phyloP scores from a whole-genome alignment of 2,888 invertebrate genomes.

The Acronicta leporina region DNA sequence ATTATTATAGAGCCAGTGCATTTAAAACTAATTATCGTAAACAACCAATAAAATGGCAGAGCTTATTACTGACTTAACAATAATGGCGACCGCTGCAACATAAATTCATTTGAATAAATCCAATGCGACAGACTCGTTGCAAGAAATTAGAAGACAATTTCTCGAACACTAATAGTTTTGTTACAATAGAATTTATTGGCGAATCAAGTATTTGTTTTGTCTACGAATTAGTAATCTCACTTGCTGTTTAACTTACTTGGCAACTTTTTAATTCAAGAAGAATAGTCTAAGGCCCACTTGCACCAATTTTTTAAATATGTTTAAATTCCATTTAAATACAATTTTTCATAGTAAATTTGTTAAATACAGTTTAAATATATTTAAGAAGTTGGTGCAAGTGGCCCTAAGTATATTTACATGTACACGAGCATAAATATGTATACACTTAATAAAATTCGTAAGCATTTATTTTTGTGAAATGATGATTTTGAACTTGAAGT shows the following conservation, averaged over 20 bases:
- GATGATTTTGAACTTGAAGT: no score
- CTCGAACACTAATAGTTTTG: conserved; percentile 49
- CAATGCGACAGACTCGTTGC: conserved; percentile 40
- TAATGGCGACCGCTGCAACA: conserved; percentile 42
- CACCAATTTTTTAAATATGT: no score
- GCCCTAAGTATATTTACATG: no score
- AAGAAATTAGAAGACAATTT: conserved; percentile 54
- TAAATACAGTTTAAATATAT: no score
- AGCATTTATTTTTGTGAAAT: no score
- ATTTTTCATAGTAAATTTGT: no score
- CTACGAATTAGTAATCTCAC: conserved; percentile 26
- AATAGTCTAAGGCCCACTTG: no score
- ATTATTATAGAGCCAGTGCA: conserved; percentile 21
- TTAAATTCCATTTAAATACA: no score
- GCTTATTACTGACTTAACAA: conserved; percentile 56
- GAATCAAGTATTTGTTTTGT: conserved; percentile 33
- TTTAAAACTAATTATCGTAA: conserved; percentile 45
- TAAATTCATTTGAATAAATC: conserved; percentile 56
- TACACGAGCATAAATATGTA: no score
- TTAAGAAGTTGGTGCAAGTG: no score
- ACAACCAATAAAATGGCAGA: conserved; percentile 43
- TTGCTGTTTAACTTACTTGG: conserved; percentile 5
- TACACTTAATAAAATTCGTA: no score
- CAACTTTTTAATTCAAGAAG: no score
- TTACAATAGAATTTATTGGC: conserved; percentile 49